Base-by-base conservation (phyloP, 2,113 vertebrate genomes). In the Lepus timidus region DNA sequence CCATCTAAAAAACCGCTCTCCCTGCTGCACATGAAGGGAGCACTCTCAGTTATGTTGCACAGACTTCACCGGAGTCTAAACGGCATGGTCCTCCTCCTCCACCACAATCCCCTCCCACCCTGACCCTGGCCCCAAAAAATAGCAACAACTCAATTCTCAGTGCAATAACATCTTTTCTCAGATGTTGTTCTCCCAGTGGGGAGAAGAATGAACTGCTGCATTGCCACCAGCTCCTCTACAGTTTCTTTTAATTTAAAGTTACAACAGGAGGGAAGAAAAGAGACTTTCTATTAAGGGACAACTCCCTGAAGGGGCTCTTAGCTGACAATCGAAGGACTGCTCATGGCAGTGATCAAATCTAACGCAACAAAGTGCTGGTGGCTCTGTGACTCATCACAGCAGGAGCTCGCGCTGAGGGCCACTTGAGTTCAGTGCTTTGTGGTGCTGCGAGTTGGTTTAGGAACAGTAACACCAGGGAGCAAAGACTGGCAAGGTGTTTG, bases 191-290 rank as follows among this genome's bases (percentile, higher is more conserved):
- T 95, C 97, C 95, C 95, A 84, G 95, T 97, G 94, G 97, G 97
- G 88, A 95, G 87, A 96, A 98, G 96, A 98, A 97, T 97, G 98
- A 98, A 96, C 95, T 95, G 97, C 4, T 68, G 94, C 97, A 96
- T 97, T 94, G 93, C 98, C 97, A 98, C 95, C 97, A 96, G 91
- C 95, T 95, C 93, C 95, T 97, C 96, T 83, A 96, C 90, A 82
- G 97, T 98, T 98, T 97, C 97, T 97, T 97, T 98, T 97, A 97
- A 98, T 98, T 98, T 98, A 96, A 98, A 98, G 98, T 97, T 98
- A 98, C 95, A 97, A 98, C 90, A 95, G 97, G 94, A 97, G 98
- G 94, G 93, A 94, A 96, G 78, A 81, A 90, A 85, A 95, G 94
- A 97, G 88, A 97, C 76, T 97, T 96, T 97, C 97, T 97, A 97